Conservation (phyloP, 2,888 invertebrate species). For the Sesia bembeciformis region DNA sequence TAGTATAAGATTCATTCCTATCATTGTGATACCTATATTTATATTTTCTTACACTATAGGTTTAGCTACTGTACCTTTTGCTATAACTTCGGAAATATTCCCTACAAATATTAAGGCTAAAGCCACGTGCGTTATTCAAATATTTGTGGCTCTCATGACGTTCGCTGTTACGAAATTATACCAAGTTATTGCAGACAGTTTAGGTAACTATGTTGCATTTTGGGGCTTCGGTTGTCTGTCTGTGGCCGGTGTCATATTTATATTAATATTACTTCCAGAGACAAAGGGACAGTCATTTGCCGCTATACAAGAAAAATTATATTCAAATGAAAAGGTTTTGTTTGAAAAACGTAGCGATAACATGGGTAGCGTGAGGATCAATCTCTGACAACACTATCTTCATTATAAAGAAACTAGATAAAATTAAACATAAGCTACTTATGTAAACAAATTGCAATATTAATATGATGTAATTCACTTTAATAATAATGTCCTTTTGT, state of each 20-base stretch:
- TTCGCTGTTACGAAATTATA: constrained; percentile 75
- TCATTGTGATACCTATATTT: constrained; percentile 74
- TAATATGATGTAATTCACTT: too few relatives aligned
- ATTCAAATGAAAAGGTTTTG: constrained; percentile 44
- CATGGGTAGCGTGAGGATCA: constrained; percentile 44
- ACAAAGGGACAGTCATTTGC: constrained; percentile 77
- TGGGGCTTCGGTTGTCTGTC: constrained; percentile 71
- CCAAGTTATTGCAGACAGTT: constrained; percentile 65
- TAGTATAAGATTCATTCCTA: constrained; percentile 70
- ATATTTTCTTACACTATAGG: constrained; percentile 77
- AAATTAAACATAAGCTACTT: too few relatives aligned
- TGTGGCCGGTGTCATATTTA: constrained; percentile 66
- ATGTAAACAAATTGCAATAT: too few relatives aligned
- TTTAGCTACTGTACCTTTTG: constrained; percentile 77
- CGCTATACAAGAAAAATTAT: constrained; percentile 69
- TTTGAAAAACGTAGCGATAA: constrained; percentile 48
- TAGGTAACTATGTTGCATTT: constrained; percentile 70
- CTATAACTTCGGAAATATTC: constrained; percentile 78
- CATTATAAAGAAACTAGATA: too few relatives aligned
- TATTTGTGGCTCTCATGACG: constrained; percentile 74
- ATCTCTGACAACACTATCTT: not conserved
- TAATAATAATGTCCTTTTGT: too few relatives aligned
- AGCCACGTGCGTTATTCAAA: constrained; percentile 77
- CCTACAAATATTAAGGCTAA: constrained; percentile 77
- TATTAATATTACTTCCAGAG: constrained; percentile 69